These are phyloP conservation scores for Nasonovia ribisnigri DNA, from an alignment of 2,888 invertebrate genomes.

Conservation along the genomic window DNA sequence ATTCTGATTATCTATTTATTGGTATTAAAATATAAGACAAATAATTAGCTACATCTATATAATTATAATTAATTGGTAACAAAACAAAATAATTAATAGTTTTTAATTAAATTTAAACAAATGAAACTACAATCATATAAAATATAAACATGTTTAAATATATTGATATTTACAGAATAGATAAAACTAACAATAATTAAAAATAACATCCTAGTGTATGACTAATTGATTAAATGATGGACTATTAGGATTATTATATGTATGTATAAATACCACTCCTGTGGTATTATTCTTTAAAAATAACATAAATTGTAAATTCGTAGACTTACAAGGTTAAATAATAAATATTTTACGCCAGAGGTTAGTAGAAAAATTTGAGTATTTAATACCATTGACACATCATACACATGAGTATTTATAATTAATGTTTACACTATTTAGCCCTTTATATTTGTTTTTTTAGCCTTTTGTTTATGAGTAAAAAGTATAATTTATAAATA, in stretches of 20 bases:
- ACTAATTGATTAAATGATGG: not conserved
- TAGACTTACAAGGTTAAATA: not conserved
- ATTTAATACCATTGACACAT: not conserved
- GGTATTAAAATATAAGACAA: not conserved
- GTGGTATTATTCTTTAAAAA: not conserved
- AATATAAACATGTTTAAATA: constrained; percentile 19
- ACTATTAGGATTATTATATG: not conserved
- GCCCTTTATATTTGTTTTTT: not conserved
- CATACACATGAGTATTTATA: not conserved
- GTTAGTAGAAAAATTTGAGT: not conserved
- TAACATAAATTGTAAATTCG: not conserved
- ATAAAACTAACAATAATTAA: not conserved
- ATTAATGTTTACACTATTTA: not conserved
- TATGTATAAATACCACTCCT: constrained; percentile 10
- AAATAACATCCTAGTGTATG: not conserved
- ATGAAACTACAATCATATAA: not conserved
- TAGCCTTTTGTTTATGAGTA: not conserved
- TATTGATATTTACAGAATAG: not conserved
- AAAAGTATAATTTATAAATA: not conserved
- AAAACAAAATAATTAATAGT: constrained; percentile 13
- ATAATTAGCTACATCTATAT: not conserved
- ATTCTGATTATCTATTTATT: not conserved
- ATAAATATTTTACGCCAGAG: not conserved
- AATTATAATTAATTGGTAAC: constrained; percentile 50
- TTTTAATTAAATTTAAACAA: not conserved